phyloP scores from a whole-genome alignment of 2,113 vertebrate genomes.

The Phalacrocorax aristotelis region DNA sequence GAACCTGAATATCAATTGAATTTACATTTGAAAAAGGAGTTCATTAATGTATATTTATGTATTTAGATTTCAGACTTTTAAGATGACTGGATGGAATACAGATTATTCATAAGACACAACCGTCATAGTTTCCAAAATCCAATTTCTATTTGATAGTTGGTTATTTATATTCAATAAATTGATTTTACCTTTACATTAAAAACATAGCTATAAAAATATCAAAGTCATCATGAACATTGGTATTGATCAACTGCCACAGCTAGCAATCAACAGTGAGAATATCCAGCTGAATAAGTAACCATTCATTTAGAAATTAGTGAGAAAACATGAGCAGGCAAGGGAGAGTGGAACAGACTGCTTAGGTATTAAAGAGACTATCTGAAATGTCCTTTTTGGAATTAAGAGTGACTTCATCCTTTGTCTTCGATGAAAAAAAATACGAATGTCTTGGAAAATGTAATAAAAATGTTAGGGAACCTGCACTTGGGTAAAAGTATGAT shows the following conservation, averaged over 20 bases:
- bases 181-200: neutral
- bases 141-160: neutral
- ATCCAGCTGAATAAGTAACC: neutral
- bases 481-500: neutral
- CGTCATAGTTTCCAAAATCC: neutral
- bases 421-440: neutral
- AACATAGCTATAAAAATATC: neutral
- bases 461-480: neutral
- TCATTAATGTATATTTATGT: neutral
- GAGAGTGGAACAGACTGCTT: neutral
- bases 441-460: neutral
- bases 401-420: neutral
- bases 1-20: neutral
- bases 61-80: neutral
- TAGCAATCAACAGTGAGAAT: neutral
- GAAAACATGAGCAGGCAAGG: accelerated
- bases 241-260: neutral
- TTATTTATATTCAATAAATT: neutral
- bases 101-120: neutral
- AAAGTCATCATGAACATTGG: neutral
- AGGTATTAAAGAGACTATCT: neutral
- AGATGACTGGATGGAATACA: neutral
- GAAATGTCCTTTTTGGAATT: neutral
- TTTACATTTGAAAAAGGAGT: neutral
- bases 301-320: neutral